Evolutionary conservation across 2,113 vertebrate species (phyloP).

Genomic region (Xiphophorus hellerii): DNA sequence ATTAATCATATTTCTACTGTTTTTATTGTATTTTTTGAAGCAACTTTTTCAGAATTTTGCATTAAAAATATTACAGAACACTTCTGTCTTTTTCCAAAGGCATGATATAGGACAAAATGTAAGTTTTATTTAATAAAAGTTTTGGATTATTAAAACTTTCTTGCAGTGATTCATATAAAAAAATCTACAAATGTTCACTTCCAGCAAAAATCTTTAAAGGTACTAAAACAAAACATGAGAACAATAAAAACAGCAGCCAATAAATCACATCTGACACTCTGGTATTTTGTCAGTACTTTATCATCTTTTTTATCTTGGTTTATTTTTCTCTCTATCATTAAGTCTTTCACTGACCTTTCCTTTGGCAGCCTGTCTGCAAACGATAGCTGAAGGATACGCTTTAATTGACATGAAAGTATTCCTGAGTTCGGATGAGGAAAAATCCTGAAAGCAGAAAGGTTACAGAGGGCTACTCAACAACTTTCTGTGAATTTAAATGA

Average conservation of each 20-base stretch:
- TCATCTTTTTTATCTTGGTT: neutral
- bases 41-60: too few relatives aligned
- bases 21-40: too few relatives aligned
- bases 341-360: constrained; percentile 70
- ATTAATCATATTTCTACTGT: too few relatives aligned
- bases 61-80: too few relatives aligned
- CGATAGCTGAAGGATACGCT: constrained; percentile 58
- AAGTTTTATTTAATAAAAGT: too few relatives aligned
- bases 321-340: constrained; percentile 36
- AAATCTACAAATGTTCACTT: neutral
- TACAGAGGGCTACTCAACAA: constrained; percentile 15
- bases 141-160: too few relatives aligned
- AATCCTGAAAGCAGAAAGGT: constrained; percentile 50
- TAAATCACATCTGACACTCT: neutral
- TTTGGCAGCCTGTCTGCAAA: constrained; percentile 53
- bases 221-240: neutral
- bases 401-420: constrained; percentile 70
- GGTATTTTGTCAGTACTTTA: constrained; percentile 5
- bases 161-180: too few relatives aligned
- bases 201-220: neutral
- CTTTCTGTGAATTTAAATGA: constrained; percentile 14
- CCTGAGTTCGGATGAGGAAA: constrained; percentile 39
- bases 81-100: too few relatives aligned
- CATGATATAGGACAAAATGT: too few relatives aligned
- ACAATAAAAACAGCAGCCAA: neutral